These are phyloP conservation scores for Euwallacea similis DNA, from an alignment of 1,140 invertebrate genomes.

Conservation along the genomic window DNA sequence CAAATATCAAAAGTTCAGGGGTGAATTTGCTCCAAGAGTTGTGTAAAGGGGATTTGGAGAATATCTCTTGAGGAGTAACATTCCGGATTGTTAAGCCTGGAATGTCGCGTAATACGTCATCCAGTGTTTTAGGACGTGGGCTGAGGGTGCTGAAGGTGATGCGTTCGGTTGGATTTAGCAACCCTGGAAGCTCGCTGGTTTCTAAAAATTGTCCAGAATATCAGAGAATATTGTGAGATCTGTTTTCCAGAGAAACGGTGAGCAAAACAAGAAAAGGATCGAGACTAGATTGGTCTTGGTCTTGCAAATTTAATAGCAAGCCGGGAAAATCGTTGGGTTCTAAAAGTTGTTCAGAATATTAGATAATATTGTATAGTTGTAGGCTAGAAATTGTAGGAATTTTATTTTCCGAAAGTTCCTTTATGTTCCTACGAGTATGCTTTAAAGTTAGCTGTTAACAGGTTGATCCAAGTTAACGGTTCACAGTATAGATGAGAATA, in stretches of 20 bases:
- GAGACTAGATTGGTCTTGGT: no score
- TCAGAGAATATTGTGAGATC: no score
- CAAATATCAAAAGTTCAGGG: conserved; percentile 41
- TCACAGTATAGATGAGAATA: no score
- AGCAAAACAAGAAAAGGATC: no score
- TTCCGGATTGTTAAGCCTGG: conserved; percentile 40
- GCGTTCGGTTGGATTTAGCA: conserved; percentile 12
- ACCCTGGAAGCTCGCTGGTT: not conserved
- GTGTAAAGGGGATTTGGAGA: conserved; percentile 41
- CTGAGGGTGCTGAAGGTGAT: conserved; percentile 10
- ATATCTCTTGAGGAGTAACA: conserved; percentile 39
- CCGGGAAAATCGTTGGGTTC: not conserved
- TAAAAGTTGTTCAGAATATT: no score
- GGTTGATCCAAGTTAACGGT: no score
- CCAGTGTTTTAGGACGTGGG: conserved; percentile 28
- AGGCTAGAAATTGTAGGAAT: not conserved
- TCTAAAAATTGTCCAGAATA: conserved; percentile 17
- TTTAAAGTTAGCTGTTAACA: no score
- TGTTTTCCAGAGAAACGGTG: no score
- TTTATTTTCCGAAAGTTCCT: no score
- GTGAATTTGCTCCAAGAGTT: conserved; percentile 41
- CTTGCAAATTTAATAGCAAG: no score
- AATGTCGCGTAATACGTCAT: conserved; percentile 35
- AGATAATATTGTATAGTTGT: no score
- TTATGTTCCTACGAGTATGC: no score